Percentiles rank a stretch among this genome's conserved stretches.
phyloP scores from a whole-genome alignment of 35 echinoderm and acorn worm species.

The Chiridota heheva region DNA sequence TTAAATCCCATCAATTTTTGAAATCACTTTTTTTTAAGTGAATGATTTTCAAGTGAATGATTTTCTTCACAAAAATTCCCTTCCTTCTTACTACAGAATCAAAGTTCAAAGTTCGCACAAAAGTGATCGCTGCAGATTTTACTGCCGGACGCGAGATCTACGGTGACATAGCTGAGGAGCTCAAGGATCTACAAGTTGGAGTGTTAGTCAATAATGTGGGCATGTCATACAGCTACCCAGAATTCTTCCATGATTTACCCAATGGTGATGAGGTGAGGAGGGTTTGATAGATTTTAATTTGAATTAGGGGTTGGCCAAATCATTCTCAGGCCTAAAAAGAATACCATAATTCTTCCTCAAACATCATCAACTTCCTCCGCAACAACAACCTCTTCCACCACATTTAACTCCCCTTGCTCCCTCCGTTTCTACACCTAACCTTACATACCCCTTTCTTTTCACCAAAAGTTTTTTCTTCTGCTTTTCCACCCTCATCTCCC shows the following conservation, averaged over 20 bases:
- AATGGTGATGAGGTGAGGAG: constrained; percentile 61
- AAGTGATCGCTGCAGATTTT: constrained; percentile 77
- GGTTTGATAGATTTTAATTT: background rate
- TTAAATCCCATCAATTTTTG: background rate
- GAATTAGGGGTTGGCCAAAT: no score
- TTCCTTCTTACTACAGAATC: constrained; percentile 47
- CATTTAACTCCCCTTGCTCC: no score
- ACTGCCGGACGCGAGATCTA: constrained; percentile 59
- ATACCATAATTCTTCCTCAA: no score
- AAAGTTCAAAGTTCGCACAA: constrained; percentile 81
- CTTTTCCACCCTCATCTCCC: background rate
- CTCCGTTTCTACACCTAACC: no score
- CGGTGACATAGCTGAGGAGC: constrained; percentile 17
- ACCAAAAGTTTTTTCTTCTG: no score
- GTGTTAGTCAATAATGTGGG: constrained; percentile 96
- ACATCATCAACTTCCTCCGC: no score
- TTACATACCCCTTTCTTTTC: background rate
- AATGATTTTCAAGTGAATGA: background rate
- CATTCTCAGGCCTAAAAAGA: background rate
- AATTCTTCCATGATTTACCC: constrained; percentile 58
- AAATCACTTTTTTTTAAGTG: background rate
- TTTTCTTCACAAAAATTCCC: background rate
- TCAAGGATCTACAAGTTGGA: constrained; percentile 71
- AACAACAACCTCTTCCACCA: no score
- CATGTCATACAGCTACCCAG: constrained; percentile 73